Conservation (phyloP, 2,888 invertebrate genomes). For the Syrista parreyssii region DNA sequence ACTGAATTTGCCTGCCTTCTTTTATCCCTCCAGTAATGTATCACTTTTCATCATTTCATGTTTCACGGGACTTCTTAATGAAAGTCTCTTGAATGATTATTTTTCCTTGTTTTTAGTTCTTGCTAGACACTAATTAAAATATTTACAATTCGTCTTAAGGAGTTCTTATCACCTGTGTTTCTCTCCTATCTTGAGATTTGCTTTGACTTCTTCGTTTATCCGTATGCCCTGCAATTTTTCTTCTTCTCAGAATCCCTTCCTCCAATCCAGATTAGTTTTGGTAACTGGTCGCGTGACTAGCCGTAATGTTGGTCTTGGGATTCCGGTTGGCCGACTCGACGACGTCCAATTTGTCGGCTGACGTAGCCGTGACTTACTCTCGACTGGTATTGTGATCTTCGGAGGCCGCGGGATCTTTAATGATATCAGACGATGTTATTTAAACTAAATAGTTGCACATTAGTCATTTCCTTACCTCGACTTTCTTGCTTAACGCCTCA, state of each 20-base stretch:
- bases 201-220: not conserved
- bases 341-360: conserved; percentile 53
- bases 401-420: not conserved
- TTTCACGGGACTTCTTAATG: not conserved
- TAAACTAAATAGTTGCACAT: not conserved
- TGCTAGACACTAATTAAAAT: not conserved
- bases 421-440: not conserved
- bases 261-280: not conserved
- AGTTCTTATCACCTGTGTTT: not conserved
- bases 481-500: not conserved
- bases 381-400: not conserved
- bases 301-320: conserved; percentile 61
- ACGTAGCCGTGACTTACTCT: conserved; percentile 44
- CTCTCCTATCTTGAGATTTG: not conserved
- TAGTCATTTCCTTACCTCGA: not conserved
- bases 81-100: conserved; percentile 14
- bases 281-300: conserved; percentile 44
- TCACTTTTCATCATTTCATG: conserved; percentile 33
- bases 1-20: conserved; percentile 18
- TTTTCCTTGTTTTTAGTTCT: conserved; percentile 18
- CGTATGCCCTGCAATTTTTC: not conserved
- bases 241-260: not conserved
- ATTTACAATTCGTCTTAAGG: not conserved
- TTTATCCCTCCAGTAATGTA: conserved; percentile 20
- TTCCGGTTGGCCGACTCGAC: conserved; percentile 46